Base-by-base conservation (phyloP, 2,113 vertebrate species). In the Hemicordylus capensis region DNA sequence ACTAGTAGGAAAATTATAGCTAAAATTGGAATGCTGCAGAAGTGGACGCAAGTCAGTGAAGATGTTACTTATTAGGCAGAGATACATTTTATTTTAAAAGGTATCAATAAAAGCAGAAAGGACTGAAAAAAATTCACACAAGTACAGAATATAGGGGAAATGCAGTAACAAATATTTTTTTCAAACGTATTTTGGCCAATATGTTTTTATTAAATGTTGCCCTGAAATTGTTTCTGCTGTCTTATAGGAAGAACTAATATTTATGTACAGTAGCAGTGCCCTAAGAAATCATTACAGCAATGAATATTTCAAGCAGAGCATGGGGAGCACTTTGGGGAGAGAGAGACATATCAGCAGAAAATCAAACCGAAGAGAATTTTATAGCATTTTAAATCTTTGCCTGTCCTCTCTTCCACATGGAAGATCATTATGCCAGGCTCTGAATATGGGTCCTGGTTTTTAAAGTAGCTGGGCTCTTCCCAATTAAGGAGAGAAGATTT, bases 261-360 rank as follows among this genome's bases (percentile, higher is more conserved):
- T 92, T 91, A 93, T 92, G 86, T 94, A 89, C 59, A 92, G 89
- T 76, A 94, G 88, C 86, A 92, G 28, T 58, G 87, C 90, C 90
- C 88, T 91, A 90, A 95, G 93, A 93, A 94, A 94, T 94, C 90
- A 93, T 95, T 94, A 93, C 77, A 83, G 89, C 90, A 87, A 94
- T 94, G 90, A 93, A 94, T 94, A 92, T 93, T 95, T 94, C 89
- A 92, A 90, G 92, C 90, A 81, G 86, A 94, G 89, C 89, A 78
- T 64, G 83, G 88, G 85, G 86, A 93, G 34, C 80, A 91, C 90
- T 93, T 90, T 12, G 82, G 89, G 88, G 19, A 69, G 80, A 91
- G 85, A 94, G 88, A 91, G 80, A 84, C 78, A 81, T 87, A 94
- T 93, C 94, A 91, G 90, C 88, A 89, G 85, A 92, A 94, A 94